Conservation (phyloP, 1,140 invertebrate genomes). For the Nasonia vitripennis region DNA sequence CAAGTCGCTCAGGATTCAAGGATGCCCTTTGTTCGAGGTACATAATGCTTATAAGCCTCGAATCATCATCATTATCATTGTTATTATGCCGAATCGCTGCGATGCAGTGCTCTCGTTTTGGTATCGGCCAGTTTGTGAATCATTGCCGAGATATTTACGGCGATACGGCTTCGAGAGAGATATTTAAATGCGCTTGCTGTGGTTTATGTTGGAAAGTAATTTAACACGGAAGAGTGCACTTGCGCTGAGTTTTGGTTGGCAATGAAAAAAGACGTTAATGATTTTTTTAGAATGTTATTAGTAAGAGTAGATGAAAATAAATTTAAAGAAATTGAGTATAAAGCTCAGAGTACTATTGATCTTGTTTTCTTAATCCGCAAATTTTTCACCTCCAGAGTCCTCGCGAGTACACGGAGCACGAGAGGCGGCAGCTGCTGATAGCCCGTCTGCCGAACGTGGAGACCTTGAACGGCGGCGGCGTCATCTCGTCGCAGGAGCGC, state of each 20-base stretch:
- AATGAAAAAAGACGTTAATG: no score
- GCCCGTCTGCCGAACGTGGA: constrained; percentile 90
- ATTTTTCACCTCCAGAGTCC: constrained; percentile 73
- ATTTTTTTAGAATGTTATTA: background rate
- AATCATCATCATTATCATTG: background rate
- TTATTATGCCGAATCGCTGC: background rate
- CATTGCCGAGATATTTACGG: no score
- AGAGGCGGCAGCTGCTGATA: constrained; percentile 88
- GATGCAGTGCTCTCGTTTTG: no score
- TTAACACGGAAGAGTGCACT: no score
- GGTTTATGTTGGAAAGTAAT: no score
- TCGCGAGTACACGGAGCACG: constrained; percentile 90
- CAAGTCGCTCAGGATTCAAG: constrained; percentile 88
- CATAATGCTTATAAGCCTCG: background rate
- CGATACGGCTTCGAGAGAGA: no score
- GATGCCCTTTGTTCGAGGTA: constrained; percentile 73
- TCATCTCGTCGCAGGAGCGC: constrained; percentile 87
- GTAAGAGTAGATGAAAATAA: background rate
- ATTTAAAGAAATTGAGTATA: no score
- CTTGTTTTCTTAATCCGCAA: background rate
- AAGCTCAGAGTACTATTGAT: no score
- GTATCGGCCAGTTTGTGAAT: no score
- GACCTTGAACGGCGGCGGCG: constrained; percentile 91
- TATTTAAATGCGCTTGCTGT: no score
- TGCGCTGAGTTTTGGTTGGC: no score